A percentile compares a stretch with the other conserved stretches of the same genome.
These are phyloP conservation scores for Podarcis muralis DNA, from an alignment of 2,113 vertebrate genomes.

Conservation along the genomic window DNA sequence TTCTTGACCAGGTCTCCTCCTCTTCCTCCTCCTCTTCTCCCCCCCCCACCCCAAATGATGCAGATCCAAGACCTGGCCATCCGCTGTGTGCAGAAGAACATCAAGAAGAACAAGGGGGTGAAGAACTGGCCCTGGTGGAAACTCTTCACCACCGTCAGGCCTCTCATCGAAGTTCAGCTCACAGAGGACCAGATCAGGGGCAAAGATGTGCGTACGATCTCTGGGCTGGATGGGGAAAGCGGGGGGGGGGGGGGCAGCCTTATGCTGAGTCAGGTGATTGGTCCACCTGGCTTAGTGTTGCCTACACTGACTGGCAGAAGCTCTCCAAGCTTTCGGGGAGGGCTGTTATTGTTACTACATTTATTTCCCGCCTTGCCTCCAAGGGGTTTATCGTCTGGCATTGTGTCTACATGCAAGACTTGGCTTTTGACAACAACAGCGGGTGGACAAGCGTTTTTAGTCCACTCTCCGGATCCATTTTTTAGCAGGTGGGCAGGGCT, in stretches of 20 bases:
- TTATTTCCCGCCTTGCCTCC: not conserved
- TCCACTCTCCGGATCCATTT: no score
- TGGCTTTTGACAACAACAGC: no score
- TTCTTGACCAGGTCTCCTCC: not conserved
- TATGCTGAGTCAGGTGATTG: not conserved
- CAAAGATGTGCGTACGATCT: constrained; percentile 84
- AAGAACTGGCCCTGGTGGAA: constrained; percentile 98
- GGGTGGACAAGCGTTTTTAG: no score
- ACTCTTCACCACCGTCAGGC: constrained; percentile 91
- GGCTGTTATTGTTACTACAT: no score
- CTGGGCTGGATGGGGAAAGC: no score
- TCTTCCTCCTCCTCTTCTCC: accelerated
- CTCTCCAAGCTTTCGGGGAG: no score
- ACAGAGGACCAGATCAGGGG: constrained; percentile 94
- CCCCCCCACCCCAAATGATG: not conserved
- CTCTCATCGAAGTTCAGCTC: constrained; percentile 94
- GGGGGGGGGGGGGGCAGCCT: not conserved
- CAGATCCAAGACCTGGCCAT: constrained; percentile 97
- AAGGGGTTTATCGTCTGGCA: not conserved
- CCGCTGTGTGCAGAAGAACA: constrained; percentile 98
- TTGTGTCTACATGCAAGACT: not conserved
- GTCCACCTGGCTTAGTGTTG: no score
- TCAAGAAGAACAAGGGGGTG: constrained; percentile 94
- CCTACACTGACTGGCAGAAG: no score
- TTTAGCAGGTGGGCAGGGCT: no score